Conservation (phyloP, 1,140 invertebrate species). For the Eumaeus atala region DNA sequence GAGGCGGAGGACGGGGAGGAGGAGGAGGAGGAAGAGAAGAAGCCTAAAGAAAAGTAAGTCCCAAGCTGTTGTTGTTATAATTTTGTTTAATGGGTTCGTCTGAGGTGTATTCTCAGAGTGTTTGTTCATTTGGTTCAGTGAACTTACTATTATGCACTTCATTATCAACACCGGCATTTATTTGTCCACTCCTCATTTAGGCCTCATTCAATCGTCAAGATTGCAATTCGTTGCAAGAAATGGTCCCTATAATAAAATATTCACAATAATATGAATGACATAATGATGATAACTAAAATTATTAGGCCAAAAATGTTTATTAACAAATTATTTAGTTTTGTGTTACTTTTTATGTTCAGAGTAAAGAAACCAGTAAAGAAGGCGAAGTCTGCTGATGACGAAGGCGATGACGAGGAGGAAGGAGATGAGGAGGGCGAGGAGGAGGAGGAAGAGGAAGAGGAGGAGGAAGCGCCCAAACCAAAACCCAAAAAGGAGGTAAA, state of each 20-base stretch:
- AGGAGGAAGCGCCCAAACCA: slow-evolving; percentile 66
- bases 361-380: slow-evolving; percentile 61
- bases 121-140: no score
- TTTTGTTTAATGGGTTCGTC: no score
- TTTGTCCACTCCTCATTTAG: no score
- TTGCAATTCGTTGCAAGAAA: no score
- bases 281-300: no score
- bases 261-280: no score
- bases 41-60: slow-evolving; percentile 56
- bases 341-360: slow-evolving; percentile 24
- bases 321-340: background rate
- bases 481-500: slow-evolving; percentile 72
- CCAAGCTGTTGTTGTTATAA: background rate
- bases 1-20: slow-evolving; percentile 60
- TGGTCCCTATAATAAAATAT: no score
- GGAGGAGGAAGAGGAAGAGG: slow-evolving; percentile 69
- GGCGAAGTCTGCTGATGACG: slow-evolving; percentile 46
- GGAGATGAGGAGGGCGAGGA: slow-evolving; percentile 62
- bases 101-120: no score
- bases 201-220: no score
- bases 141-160: no score
- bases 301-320: no score
- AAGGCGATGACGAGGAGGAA: slow-evolving; percentile 63
- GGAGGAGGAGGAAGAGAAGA: slow-evolving; percentile 53
- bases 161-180: no score